phyloP scores from a whole-genome alignment of 2,113 vertebrate species.

The Struthidea cinerea region DNA sequence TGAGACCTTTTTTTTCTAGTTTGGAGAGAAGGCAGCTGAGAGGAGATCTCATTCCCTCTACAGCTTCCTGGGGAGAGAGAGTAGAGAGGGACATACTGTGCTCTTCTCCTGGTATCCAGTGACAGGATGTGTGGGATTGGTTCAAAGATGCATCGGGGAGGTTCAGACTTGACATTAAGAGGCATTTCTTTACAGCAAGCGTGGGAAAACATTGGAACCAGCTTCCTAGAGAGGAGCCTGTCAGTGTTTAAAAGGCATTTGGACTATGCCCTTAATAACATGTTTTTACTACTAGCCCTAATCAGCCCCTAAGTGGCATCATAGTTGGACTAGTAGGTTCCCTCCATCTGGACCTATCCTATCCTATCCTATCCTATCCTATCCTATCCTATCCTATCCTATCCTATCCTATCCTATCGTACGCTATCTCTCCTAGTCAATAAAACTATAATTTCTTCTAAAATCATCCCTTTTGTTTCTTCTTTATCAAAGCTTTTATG shows the following conservation, averaged over 20 bases:
- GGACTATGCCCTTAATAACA: neutral
- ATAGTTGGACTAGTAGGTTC: neutral
- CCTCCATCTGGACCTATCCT: neutral
- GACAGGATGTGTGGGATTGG: fast-evolving
- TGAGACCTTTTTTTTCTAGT: neutral
- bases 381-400: neutral
- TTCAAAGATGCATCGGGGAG: neutral
- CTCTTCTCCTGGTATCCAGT: neutral
- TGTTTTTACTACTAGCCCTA: neutral
- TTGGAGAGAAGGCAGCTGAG: neutral
- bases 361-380: neutral
- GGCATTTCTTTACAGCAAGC: neutral
- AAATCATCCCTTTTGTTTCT: neutral
- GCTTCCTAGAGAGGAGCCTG: neutral
- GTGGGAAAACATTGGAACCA: neutral
- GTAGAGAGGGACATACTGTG: neutral
- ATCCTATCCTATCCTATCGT: neutral
- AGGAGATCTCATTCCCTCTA: neutral
- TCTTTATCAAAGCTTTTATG: neutral
- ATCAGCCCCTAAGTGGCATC: neutral
- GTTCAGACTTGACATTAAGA: neutral
- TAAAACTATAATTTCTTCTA: neutral
- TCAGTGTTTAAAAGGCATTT: neutral
- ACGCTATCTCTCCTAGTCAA: neutral
- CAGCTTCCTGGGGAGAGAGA: neutral